Evolutionary conservation across 2,888 invertebrate genomes (phyloP).

Genomic region (Cataglyphis albicans): DNA sequence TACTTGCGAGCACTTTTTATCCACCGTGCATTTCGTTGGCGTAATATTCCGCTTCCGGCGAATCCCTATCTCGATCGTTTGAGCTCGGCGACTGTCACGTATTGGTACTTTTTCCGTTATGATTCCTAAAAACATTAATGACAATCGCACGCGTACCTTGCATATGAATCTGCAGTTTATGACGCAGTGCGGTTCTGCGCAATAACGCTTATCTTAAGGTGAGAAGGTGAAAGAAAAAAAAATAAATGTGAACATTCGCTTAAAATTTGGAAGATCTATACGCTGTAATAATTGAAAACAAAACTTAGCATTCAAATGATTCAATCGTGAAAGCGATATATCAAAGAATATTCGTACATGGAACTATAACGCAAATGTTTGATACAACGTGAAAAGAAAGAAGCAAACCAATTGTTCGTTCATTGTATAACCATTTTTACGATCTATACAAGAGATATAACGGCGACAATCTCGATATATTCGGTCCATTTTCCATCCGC

Average conservation of each 20-base stretch:
- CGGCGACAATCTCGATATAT: background rate
- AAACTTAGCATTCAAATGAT: background rate
- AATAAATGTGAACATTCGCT: background rate
- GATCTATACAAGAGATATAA: background rate
- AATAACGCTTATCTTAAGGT: conserved; percentile 1
- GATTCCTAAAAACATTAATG: conserved; percentile 5
- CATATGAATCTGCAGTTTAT: conserved; percentile 14
- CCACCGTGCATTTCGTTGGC: background rate
- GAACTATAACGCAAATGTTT: background rate
- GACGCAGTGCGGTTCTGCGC: background rate
- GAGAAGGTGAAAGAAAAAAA: background rate
- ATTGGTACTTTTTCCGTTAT: conserved; percentile 1
- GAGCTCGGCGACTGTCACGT: background rate
- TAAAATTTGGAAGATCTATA: background rate
- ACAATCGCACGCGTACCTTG: background rate
- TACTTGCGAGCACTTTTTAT: background rate
- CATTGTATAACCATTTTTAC: background rate
- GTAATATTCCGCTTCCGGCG: background rate
- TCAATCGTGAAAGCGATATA: background rate
- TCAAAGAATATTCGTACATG: background rate
- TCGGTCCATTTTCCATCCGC: conserved; percentile 1
- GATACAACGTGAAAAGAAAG: background rate
- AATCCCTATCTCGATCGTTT: background rate
- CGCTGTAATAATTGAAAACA: background rate
- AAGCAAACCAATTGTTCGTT: background rate